Evolutionary conservation across 1,140 invertebrate genomes (phyloP), one percentile per base, ranked within the genome.

Genomic region (Charaxes varanes): DNA sequence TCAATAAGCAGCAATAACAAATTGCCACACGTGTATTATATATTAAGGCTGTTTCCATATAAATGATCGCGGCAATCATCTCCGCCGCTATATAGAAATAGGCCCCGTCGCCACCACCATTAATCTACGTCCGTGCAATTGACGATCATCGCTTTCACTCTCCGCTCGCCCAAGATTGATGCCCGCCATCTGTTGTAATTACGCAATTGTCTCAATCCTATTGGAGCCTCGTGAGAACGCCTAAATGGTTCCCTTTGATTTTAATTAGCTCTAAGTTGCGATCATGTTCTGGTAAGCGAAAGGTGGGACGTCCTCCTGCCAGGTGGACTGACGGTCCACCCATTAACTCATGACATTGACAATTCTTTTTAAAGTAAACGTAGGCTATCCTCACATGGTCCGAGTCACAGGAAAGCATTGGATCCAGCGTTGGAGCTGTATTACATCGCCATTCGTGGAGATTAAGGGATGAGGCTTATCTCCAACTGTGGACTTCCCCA

Each of bases 111-210:
- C 33, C 36, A 37, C 26, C 28, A 35, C 42, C 53, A 55, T 55
- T 43, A 55, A 55, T 55, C 48, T 50, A 41, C 30, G 47, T 55
- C 41, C 15, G 13, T 18, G 13, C 27, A 32, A 45, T 42, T 23
- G 41, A 7, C 41, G 42, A 45, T 46, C 38, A 57, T 43, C 16
- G 45, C 54, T 57, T 57, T 57, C 54, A 52, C 54, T 57, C 37
- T 35, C 34, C 12, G 14, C 17, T 38, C 19, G 30, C 28, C 4
- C 8, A 17, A 37, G 53, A 57, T 57, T 57, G 53, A 53, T 57
- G 40, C 38, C 38, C 24, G 27, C 34, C 49, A 38, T 57, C 37
- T 48, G 40, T 45, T 45, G 27, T 47, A 44, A 52, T 53, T 53
- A 53, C 21, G 33, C 41, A 48, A 57, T 52, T 41, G 53, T 42